phyloP scores from a whole-genome alignment of 2,888 invertebrate species.

The Cryptophagus acutangulus region DNA sequence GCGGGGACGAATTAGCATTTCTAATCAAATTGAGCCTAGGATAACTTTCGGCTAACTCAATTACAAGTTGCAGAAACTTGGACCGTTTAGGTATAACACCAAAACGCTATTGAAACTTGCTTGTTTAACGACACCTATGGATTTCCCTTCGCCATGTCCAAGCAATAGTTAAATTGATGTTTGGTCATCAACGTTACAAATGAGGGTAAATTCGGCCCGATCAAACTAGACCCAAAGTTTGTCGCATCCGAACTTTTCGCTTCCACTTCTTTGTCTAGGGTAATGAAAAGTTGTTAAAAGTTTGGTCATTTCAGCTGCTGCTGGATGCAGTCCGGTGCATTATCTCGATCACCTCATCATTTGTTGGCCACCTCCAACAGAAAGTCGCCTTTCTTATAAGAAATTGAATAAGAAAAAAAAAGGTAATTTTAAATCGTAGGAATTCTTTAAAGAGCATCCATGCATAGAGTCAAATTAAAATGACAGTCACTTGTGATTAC shows the following conservation, averaged over 20 bases:
- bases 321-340: constrained; percentile 16
- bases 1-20: constrained; percentile 8
- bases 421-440: too few species aligned
- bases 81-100: constrained; percentile 12
- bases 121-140: constrained; percentile 20
- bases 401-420: too few species aligned
- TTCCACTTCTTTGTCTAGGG: constrained; percentile 15
- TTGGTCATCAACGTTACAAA: constrained; percentile 17
- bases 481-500: too few species aligned
- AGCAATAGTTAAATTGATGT: constrained; percentile 11
- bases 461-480: too few species aligned
- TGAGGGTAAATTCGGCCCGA: constrained; percentile 14
- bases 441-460: too few species aligned
- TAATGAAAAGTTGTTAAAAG: constrained; percentile 25
- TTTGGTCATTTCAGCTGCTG: constrained; percentile 26
- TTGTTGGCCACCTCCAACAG: too few species aligned
- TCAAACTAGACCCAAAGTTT: constrained; percentile 8
- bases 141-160: not conserved
- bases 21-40: constrained; percentile 16
- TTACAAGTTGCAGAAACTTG: constrained; percentile 22
- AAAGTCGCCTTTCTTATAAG: too few species aligned
- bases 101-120: constrained; percentile 17
- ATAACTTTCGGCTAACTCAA: constrained; percentile 19
- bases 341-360: constrained; percentile 10
- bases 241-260: not conserved